Conservation (phyloP, 2,888 invertebrate genomes). For the Abrostola triplasia region DNA sequence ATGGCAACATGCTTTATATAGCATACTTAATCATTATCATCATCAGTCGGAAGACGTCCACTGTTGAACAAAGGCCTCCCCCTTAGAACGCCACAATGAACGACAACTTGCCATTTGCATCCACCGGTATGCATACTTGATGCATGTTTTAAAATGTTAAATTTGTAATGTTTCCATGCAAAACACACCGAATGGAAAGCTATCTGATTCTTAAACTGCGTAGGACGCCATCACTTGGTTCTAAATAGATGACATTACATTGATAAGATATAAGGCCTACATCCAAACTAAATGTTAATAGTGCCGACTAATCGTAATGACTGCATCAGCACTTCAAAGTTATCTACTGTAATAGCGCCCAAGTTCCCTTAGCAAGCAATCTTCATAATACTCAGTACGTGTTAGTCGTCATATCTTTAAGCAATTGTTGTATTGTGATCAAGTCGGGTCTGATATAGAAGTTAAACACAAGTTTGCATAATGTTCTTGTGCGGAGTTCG, state of each 20-base stretch:
- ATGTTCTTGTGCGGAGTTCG: conserved; percentile 75
- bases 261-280: neutral
- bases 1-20: neutral
- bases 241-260: neutral
- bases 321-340: conserved; percentile 43
- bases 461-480: conserved; percentile 85
- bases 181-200: neutral
- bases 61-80: no score
- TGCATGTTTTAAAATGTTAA: neutral
- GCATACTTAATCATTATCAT: no score
- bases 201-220: neutral
- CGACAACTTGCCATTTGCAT: no score
- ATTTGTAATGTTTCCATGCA: neutral
- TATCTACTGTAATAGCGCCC: conserved; percentile 39
- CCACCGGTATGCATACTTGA: no score
- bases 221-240: neutral
- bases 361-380: conserved; percentile 41
- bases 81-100: no score
- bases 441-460: conserved; percentile 76
- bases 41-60: no score
- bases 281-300: conserved; percentile 35
- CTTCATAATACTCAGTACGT: conserved; percentile 43
- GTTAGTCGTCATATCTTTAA: conserved; percentile 58
- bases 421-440: conserved; percentile 76
- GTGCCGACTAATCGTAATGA: conserved; percentile 45